Base-by-base conservation (phyloP, 2,797 vertebrate species). In the Eulemur rubriventer region DNA sequence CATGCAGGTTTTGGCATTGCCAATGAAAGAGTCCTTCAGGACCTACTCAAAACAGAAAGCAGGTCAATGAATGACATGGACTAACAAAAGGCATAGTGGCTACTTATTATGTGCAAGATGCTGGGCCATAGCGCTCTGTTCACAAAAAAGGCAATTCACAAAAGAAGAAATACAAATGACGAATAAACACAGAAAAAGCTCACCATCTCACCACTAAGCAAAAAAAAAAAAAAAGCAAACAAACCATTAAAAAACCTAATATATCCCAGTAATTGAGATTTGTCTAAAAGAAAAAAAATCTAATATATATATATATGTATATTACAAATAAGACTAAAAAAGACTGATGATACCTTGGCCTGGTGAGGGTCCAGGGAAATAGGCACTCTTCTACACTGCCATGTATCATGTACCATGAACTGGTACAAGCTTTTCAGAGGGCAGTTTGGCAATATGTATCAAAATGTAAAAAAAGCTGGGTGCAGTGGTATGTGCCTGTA, bases 1-100 rank as follows among this genome's bases (percentile, higher is more conserved):
- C 99, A 99, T 99, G 95, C 99, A 99, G 0, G 99, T 99, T 99
- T 99, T 99, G 78, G 99, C 99, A 97, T 99, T 99, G 69, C 99
- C 99, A 76, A 99, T 98, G 98, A 99, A 99, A 38, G 99, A 99
- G 97, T 99, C 99, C 97, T 99, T 99, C 80, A 99, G 98, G 96
- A 99, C 99, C 99, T 99, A 88, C 20, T 85, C 92, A 86, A 70
- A 94, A 59, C 95, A 97, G 55, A 96, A 97, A 63, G 48, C 20
- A 73, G 35, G 35, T 76, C 75, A 96, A 86, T 80, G 50, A 91
- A 72, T 48, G 14, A 92, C 84, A 30, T 85, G 84, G 95, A 41
- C n/a, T 67, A 67, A 94, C 57, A 86, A 88, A 89, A 65, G 81
- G 63, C 33, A 89, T 20, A 67, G 0, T 86, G 33, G 63, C 12